Evolutionary conservation across 2,113 vertebrate species (phyloP), one percentile per base, ranked within the genome.

Genomic region (Lampris incognitus): DNA sequence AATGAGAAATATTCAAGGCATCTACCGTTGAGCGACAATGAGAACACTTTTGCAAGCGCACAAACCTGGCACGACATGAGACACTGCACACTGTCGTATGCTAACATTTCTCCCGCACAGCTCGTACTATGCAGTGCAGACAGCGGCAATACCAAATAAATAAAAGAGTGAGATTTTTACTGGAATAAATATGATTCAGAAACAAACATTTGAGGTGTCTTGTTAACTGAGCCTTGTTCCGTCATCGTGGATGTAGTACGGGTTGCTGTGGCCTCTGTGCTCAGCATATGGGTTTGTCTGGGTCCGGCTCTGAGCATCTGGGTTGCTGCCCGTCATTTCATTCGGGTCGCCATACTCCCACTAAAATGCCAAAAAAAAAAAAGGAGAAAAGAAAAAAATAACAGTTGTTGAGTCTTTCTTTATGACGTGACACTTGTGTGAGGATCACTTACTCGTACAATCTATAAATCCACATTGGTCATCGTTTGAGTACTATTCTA

Each of bases 201-300:
- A 37, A 6, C 52, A 2, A 67, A 39, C 39, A 9, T 11, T 39
- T 50, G 7, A 42, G 51, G 55, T 59, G 8, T 37, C 36, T 48
- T 42, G 41, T 62, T 69, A 81, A 2, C 76, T 59, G 2, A 38
- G 55, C 0, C 4, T 11, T 61, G 49, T 84, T 55, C 57, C 83
- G 3, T 90, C 24, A 3, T 89, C 84, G 0, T 78, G 13, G 5
- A 1, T 5, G 63, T 61, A 92, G 76, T 84, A 37, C 0, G 74
- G 68, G 59, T 92, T 93, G 61, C 13, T 60, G 2, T 78, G 48
- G 39, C 90, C 91, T 51, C 82, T 74, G 39, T 11, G 89, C 39
- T 81, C 76, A 13, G 61, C 9, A 3, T 89, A 88, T 0, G 87
- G 81, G 57, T 86, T 87, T 39, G 1, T 2, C 67, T 74, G 74